Conservation (phyloP, 2,888 invertebrate genomes). For the Polyploca ridens region DNA sequence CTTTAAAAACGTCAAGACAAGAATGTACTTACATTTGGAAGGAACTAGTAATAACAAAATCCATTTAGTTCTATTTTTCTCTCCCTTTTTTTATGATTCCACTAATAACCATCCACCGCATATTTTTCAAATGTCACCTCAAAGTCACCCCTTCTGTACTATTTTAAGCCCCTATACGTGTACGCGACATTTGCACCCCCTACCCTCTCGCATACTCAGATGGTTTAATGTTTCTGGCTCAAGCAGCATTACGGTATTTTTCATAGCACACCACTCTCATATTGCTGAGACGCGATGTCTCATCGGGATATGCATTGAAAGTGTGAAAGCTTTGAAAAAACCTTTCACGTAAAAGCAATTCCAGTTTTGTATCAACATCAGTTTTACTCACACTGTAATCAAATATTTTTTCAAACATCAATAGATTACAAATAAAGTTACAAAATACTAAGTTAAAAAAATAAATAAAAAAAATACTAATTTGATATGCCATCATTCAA, state of each 20-base stretch:
- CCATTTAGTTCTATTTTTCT: background rate
- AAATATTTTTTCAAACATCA: background rate
- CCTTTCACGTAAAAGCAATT: slow-evolving; percentile 3
- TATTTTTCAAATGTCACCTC: slow-evolving; percentile 51
- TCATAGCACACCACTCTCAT: slow-evolving; percentile 64
- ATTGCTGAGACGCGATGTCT: slow-evolving; percentile 37
- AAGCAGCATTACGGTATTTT: slow-evolving; percentile 67
- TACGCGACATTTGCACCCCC: slow-evolving; percentile 66
- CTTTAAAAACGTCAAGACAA: too few relatives aligned
- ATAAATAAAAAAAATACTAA: background rate
- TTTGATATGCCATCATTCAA: slow-evolving; percentile 1
- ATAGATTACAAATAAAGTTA: background rate
- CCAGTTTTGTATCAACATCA: background rate
- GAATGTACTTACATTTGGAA: too few relatives aligned
- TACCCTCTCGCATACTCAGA: slow-evolving; percentile 74
- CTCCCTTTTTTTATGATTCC: slow-evolving; percentile 17
- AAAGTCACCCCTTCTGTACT: slow-evolving; percentile 57
- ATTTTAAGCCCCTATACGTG: slow-evolving; percentile 54
- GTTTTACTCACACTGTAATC: background rate
- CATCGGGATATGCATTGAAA: slow-evolving; percentile 41
- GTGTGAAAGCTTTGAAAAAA: slow-evolving; percentile 16
- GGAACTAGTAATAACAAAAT: too few relatives aligned
- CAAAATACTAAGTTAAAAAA: too few relatives aligned
- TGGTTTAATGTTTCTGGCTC: slow-evolving; percentile 66
- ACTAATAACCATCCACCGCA: slow-evolving; percentile 40